Conservation (phyloP, 2,888 invertebrate species). For the Coelogynopora nodosa region DNA sequence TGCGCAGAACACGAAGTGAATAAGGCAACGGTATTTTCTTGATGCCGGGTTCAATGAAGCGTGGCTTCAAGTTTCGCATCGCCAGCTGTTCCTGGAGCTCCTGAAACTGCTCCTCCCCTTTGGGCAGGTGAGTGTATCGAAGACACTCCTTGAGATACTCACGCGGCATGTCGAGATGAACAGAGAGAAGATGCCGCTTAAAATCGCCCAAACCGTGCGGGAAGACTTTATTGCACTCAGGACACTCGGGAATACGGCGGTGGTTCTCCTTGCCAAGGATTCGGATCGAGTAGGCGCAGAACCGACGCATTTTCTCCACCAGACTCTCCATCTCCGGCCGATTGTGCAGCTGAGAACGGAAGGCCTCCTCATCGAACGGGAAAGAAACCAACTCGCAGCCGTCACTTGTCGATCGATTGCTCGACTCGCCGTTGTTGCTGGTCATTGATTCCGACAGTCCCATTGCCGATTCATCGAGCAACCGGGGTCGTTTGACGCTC, state of each 20-base stretch:
- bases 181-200: conserved; percentile 43
- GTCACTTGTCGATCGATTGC: background rate
- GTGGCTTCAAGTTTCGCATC: conserved; percentile 38
- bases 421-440: background rate
- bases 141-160: conserved; percentile 43
- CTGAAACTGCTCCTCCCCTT: conserved; percentile 39
- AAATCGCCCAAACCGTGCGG: conserved; percentile 45
- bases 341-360: background rate
- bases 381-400: conserved; percentile 42
- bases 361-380: conserved; percentile 44
- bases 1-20: conserved; percentile 27
- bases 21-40: conserved; percentile 44
- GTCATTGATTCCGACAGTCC: background rate
- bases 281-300: conserved; percentile 38
- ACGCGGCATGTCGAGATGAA: conserved; percentile 43
- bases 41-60: conserved; percentile 36
- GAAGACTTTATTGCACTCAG: conserved; percentile 45
- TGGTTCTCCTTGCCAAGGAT: conserved; percentile 45
- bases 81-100: conserved; percentile 41
- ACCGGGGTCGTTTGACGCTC: background rate
- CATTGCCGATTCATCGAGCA: background rate
- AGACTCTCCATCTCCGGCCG: conserved; percentile 36
- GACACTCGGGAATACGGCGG: conserved; percentile 46
- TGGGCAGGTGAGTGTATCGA: conserved; percentile 42
- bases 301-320: conserved; percentile 42